Conservation (phyloP, 2,888 invertebrate genomes). For the Drosophila subsilvestris region DNA sequence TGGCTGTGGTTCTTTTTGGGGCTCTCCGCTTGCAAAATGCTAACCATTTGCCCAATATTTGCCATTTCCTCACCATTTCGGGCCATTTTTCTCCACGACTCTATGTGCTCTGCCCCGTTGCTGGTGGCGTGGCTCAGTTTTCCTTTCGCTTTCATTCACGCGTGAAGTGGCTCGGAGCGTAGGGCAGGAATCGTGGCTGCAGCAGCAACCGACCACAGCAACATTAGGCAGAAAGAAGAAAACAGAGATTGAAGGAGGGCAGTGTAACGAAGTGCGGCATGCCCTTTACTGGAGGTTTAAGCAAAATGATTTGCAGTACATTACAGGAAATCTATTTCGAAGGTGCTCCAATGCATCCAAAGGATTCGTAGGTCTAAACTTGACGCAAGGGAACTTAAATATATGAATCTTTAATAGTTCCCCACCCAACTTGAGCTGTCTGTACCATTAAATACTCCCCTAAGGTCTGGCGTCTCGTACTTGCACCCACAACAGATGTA, state of each 20-base stretch:
- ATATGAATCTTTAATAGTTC: too few relatives aligned
- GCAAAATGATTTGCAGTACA: too few relatives aligned
- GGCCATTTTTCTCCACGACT: constrained; percentile 38
- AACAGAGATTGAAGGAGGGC: background rate
- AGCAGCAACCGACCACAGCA: constrained; percentile 35
- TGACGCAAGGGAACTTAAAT: too few relatives aligned
- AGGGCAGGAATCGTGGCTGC: constrained; percentile 62
- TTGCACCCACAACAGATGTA: background rate
- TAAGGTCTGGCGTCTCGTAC: background rate
- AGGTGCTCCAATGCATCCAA: too few relatives aligned
- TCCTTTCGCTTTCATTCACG: constrained; percentile 80
- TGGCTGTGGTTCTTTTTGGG: constrained; percentile 62
- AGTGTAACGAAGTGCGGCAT: constrained; percentile 7
- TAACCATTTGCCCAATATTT: constrained; percentile 73
- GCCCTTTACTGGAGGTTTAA: constrained; percentile 1
- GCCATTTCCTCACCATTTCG: constrained; percentile 75
- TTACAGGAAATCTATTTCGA: too few relatives aligned
- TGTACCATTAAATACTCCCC: too few relatives aligned
- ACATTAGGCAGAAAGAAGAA: constrained; percentile 17
- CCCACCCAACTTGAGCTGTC: too few relatives aligned
- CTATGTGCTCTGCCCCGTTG: constrained; percentile 15
- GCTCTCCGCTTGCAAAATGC: constrained; percentile 63
- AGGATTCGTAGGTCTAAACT: too few relatives aligned
- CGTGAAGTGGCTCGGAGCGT: constrained; percentile 69
- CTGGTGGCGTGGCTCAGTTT: constrained; percentile 54